Evolutionary conservation across 1,140 invertebrate genomes (phyloP), one percentile per base, ranked within the genome.

Genomic region (Aporrectodea caliginosa): DNA sequence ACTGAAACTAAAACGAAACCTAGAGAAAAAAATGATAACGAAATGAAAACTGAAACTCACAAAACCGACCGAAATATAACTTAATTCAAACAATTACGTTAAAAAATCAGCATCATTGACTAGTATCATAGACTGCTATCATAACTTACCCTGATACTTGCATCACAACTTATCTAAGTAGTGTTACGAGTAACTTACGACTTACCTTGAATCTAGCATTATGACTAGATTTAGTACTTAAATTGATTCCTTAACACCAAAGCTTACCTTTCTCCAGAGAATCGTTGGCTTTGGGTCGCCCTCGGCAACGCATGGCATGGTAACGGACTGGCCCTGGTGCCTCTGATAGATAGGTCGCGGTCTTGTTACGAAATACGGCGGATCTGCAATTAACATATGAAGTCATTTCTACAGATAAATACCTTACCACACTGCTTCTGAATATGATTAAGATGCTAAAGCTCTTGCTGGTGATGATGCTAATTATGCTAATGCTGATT

Each of bases 291-390:
- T 93, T 85, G 96, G 95, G 22, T 95, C 96, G 69, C 95, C 96
- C 84, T 95, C 93, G 69, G 94, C 96, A 79, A 94, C 94, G 89
- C 96, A 98, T 82, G 94, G 93, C 93, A 98, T 95, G 0, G 86
- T 87, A 0, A 91, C 89, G 34, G 81, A 77, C 27, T 86, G 80
- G 27, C 75, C 82, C 32, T 83, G 82, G 6, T 82, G 79, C 35
- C 81, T 79, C 71, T 88, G 86, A 80, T 90, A 90, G 29, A 84
- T 83, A 27, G 85, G 81, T 68, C 86, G 82, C 22, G 89, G 89
- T 78, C 87, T 87, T 34, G 86, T 70, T n/a, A 83, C 85, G 82
- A 90, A 89, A 34, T 85, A 82, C 58, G 89, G 89, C 2, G 89
- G 89, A 81, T 90, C 89, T 90, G 82, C 33, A 81, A 58, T 58